Conservation (phyloP, 1,140 invertebrate species). For the Hylaeus anthracinus region DNA sequence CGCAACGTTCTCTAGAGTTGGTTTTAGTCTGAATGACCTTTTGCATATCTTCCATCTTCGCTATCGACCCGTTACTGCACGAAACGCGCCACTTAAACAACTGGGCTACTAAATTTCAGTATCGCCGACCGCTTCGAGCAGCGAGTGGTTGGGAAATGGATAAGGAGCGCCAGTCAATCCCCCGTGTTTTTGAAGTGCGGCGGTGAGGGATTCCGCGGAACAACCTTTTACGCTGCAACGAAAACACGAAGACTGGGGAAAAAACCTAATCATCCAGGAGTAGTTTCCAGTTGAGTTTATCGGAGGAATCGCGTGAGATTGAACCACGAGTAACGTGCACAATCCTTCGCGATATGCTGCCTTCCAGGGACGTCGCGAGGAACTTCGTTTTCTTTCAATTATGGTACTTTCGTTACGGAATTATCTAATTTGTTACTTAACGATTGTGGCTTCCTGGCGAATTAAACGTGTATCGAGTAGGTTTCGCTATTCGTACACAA, state of each 20-base stretch:
- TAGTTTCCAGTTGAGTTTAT: too few relatives aligned
- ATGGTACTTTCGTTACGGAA: too few relatives aligned
- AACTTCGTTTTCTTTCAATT: too few relatives aligned
- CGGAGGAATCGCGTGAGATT: too few relatives aligned
- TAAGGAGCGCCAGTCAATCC: not conserved
- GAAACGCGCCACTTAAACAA: constrained; percentile 33
- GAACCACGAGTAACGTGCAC: too few relatives aligned
- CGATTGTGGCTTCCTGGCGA: too few relatives aligned
- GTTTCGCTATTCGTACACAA: too few relatives aligned
- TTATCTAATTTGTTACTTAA: too few relatives aligned
- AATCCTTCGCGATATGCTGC: too few relatives aligned
- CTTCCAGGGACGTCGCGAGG: too few relatives aligned
- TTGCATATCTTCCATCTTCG: constrained; percentile 40
- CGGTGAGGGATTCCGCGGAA: not conserved
- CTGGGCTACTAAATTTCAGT: constrained; percentile 25
- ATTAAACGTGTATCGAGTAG: too few relatives aligned
- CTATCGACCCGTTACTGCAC: constrained; percentile 38
- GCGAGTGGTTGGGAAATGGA: not conserved
- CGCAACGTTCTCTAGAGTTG: not conserved
- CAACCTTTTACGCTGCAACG: not conserved
- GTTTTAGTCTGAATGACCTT: constrained; percentile 17
- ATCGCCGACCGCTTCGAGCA: constrained; percentile 10
- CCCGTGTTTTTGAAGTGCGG: not conserved
- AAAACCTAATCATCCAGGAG: too few relatives aligned
- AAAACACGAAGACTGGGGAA: not conserved